Percentiles rank a stretch among this genome's conserved stretches.
phyloP scores from a whole-genome alignment of 2,888 invertebrate genomes.

The Protonemura montana region DNA sequence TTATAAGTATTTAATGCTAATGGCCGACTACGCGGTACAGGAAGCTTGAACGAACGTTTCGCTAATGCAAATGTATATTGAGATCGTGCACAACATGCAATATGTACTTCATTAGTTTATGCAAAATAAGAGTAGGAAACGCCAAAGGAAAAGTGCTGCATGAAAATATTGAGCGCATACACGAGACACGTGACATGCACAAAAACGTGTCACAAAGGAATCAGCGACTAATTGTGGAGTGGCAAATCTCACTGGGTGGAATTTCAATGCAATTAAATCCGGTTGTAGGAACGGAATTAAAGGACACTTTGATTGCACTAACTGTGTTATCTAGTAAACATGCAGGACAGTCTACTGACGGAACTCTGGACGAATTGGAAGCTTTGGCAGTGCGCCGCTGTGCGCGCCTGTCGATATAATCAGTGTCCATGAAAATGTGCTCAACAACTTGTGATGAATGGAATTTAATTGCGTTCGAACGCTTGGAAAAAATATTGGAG shows the following conservation, averaged over 20 bases:
- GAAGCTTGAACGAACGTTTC: neutral
- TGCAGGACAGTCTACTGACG: neutral
- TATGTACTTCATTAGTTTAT: slow-evolving; percentile 3
- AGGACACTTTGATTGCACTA: neutral
- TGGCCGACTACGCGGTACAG: neutral
- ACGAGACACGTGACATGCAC: neutral
- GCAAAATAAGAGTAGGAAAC: neutral
- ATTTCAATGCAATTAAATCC: neutral
- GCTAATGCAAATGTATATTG: neutral
- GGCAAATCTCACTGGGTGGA: neutral
- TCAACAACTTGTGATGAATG: too few relatives aligned
- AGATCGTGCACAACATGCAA: neutral
- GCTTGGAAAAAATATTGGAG: too few relatives aligned
- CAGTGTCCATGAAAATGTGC: too few relatives aligned
- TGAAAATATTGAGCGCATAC: neutral
- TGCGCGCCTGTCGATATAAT: too few relatives aligned
- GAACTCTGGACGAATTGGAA: neutral
- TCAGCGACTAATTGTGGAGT: neutral
- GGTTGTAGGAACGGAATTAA: neutral
- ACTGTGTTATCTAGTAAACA: neutral
- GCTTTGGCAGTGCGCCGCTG: too few relatives aligned
- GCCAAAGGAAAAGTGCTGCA: neutral
- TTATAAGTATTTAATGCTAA: slow-evolving; percentile 1
- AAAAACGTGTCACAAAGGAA: neutral
- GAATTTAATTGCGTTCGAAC: too few relatives aligned